Evolutionary conservation across 2,797 vertebrate genomes (phyloP), one percentile per base, ranked within the genome.

Genomic region (Harpia harpyja): DNA sequence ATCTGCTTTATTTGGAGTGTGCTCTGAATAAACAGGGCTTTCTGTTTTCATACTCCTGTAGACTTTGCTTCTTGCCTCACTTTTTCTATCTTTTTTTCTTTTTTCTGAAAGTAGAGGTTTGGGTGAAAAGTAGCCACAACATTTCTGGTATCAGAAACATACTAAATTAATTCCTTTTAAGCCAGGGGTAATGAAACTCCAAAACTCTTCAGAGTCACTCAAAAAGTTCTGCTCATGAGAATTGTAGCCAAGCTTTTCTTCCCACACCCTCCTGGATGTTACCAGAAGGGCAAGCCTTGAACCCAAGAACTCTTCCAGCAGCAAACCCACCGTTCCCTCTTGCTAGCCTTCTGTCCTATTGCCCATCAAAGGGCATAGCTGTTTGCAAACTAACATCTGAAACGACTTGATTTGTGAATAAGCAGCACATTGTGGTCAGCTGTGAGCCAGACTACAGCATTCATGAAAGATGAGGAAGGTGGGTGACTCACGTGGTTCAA

Each of bases 401-500:
- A 60, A 21, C 0, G 3, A 57, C 51, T 68, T 49, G 4, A 3
- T 46, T 28, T 41, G 92, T 78, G 94, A 68, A 64, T 20, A 41
- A 68, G 80, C 89, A 82, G 67, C 67, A 49, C 6, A 2, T 5
- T 60, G 75, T 61, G 95, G 75, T 80, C 75, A 94, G 92, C 84
- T 64, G 75, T 6, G 92, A 93, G 81, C 39, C 84, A 63, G 84
- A 14, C 77, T 69, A 15, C n/a, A 14, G 79, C 14, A 3, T 22
- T 73, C 78, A 28, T 48, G 76, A 39, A 28, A n/a, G 91, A 77
- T 41, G 91, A 84, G 78, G 78, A 89, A 89, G 89, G 95, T 96
- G 94, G 91, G 48, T 78, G 48, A 78, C 88, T 82, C 69, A 21
- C 2, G 8, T 41, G 85, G 65, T n/a, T 78, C 75, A 7, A 25